Evolutionary conservation across 2,888 invertebrate species (phyloP).

Genomic region (Sericinus montela): DNA sequence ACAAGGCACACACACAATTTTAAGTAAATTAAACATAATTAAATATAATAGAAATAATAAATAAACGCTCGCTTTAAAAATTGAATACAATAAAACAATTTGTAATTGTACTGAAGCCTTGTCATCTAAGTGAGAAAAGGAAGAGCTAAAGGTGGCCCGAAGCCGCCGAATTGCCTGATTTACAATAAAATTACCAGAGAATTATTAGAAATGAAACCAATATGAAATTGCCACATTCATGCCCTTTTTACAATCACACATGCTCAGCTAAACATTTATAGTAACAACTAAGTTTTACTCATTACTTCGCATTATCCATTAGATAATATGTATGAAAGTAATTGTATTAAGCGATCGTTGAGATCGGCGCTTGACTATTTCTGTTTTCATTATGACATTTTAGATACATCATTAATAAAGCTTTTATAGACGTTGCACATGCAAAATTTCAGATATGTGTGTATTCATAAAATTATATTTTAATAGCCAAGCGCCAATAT

Average conservation of each 20-base stretch:
- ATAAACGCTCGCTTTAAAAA: conserved; percentile 62
- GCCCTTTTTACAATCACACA: conserved; percentile 69
- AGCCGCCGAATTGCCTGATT: conserved; percentile 27
- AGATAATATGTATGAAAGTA: conserved; percentile 64
- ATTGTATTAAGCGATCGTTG: conserved; percentile 53
- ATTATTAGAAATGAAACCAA: conserved; percentile 55
- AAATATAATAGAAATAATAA: conserved; percentile 65
- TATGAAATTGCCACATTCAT: conserved; percentile 68
- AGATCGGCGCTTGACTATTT: conserved; percentile 64
- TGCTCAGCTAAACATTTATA: conserved; percentile 77
- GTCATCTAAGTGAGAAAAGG: conserved; percentile 50
- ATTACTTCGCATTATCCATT: conserved; percentile 64
- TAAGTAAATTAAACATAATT: conserved; percentile 73
- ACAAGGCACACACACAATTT: conserved; percentile 85
- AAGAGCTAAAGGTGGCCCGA: conserved; percentile 48
- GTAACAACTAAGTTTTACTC: conserved; percentile 73
- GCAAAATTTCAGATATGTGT: conserved; percentile 16
- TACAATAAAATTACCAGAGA: conserved; percentile 28
- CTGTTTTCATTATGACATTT: conserved; percentile 15
- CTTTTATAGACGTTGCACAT: conserved; percentile 18
- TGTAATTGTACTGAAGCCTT: conserved; percentile 39
- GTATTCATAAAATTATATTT: conserved; percentile 16
- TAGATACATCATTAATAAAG: conserved; percentile 19
- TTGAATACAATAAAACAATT: conserved; percentile 54
- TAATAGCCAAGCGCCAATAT: conserved; percentile 67